Evolutionary conservation across 37 sponge, comb jelly and placozoan genomes (phyloP).

Genomic region (Beroe forskalii): DNA sequence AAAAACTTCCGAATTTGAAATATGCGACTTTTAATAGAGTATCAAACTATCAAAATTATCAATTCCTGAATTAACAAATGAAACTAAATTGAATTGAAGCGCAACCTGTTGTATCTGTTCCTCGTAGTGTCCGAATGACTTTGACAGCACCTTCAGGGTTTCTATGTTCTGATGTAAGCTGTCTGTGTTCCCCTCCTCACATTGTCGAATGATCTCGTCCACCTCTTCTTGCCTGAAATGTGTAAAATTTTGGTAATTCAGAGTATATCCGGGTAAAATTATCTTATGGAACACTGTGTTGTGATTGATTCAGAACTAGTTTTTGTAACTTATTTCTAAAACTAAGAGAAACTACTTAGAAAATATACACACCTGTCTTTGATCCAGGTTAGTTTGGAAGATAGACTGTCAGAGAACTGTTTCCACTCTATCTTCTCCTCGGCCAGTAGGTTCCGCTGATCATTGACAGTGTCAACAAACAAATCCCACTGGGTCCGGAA

Average conservation of each 20-base stretch:
- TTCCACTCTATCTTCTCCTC: slow-evolving; percentile 64
- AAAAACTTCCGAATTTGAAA: too few species aligned
- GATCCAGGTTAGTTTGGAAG: slow-evolving; percentile 55
- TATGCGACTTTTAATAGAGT: too few species aligned
- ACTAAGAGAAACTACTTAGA: too few species aligned
- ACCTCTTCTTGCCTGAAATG: slow-evolving; percentile 40
- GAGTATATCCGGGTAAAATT: too few species aligned
- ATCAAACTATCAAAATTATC: too few species aligned
- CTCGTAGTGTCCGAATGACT: slow-evolving; percentile 54
- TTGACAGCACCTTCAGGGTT: slow-evolving; percentile 23
- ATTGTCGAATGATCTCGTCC: slow-evolving; percentile 33
- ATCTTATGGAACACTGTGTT: too few species aligned
- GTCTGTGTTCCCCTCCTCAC: slow-evolving; percentile 7
- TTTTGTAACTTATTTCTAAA: too few species aligned
- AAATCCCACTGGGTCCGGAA: slow-evolving; percentile 43
- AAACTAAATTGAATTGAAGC: too few species aligned
- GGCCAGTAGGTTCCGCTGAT: slow-evolving; percentile 41
- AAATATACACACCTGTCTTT: slow-evolving; percentile 63
- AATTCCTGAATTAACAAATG: too few species aligned
- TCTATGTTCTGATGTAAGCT: slow-evolving; percentile 50
- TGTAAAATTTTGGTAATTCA: too few species aligned
- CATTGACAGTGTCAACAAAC: slow-evolving; percentile 29
- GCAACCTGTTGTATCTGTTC: slow-evolving; percentile 45
- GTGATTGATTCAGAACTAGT: too few species aligned
- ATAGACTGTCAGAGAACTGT: slow-evolving; percentile 24